phyloP scores from a whole-genome alignment of 2,888 invertebrate species.

The Eristalinus sepulchralis region DNA sequence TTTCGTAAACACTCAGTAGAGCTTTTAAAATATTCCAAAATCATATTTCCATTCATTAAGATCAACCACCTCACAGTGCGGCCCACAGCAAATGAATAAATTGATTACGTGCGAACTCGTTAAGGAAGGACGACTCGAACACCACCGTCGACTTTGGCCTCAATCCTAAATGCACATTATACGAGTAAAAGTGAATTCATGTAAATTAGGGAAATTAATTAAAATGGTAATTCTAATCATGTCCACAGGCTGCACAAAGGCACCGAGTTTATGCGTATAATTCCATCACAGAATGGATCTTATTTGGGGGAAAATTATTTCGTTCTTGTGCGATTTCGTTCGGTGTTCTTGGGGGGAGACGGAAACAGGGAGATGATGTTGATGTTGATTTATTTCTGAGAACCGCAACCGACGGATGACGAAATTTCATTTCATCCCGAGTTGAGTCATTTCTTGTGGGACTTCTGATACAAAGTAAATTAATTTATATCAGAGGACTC shows the following conservation, averaged over 20 bases:
- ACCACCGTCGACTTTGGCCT: background rate
- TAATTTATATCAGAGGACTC: background rate
- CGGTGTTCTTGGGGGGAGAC: background rate
- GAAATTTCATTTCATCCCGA: background rate
- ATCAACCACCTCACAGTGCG: background rate
- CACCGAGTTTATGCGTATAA: background rate
- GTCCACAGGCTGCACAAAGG: conserved; percentile 8
- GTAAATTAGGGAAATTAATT: conserved; percentile 46
- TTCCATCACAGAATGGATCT: background rate
- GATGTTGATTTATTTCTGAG: background rate
- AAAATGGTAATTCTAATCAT: conserved; percentile 53
- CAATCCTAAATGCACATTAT: conserved; percentile 19
- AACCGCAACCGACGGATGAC: background rate
- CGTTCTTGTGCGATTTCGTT: background rate
- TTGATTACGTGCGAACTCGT: background rate
- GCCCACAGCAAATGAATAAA: background rate
- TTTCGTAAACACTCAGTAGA: background rate
- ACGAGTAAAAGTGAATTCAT: conserved; percentile 13
- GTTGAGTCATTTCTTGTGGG: background rate
- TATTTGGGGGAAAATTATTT: background rate
- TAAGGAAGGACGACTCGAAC: background rate
- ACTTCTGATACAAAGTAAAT: background rate
- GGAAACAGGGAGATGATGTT: background rate
- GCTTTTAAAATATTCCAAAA: background rate
- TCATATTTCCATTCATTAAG: background rate